Conservation (phyloP, 2,797 vertebrate genomes). For the Etheostoma perlongum region DNA sequence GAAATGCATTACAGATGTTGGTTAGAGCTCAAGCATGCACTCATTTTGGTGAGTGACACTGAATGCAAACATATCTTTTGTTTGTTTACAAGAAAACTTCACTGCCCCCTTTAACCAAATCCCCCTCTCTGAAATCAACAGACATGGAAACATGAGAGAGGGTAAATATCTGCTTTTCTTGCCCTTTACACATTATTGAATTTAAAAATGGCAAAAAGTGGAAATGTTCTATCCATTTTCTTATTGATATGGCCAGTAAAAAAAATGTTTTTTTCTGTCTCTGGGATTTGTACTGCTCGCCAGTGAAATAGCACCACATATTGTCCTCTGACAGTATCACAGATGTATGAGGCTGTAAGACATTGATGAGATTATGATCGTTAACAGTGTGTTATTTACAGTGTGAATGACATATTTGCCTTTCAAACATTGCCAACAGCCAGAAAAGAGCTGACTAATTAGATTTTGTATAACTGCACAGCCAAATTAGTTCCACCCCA, state of each 20-base stretch:
- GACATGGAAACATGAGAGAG: neutral
- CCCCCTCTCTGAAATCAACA: neutral
- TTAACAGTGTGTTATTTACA: constrained; percentile 37
- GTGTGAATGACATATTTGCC: constrained; percentile 44
- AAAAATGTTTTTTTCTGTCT: constrained; percentile 34
- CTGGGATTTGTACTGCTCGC: neutral
- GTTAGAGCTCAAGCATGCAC: neutral
- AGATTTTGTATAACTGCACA: constrained; percentile 48
- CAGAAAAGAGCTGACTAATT: constrained; percentile 48
- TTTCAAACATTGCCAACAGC: constrained; percentile 40
- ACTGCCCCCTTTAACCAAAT: neutral
- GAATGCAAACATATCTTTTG: neutral
- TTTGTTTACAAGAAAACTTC: neutral
- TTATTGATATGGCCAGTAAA: constrained; percentile 13
- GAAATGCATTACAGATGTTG: neutral
- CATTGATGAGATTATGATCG: constrained; percentile 50
- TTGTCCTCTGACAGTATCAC: constrained; percentile 23
- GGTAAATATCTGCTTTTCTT: constrained; percentile 5
- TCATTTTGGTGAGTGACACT: neutral
- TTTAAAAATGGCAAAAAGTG: neutral
- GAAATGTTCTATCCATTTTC: constrained; percentile 18
- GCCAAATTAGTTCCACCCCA: constrained; percentile 67
- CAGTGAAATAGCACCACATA: constrained; percentile 1
- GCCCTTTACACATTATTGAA: constrained; percentile 8
- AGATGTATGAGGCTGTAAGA: constrained; percentile 19